Base-by-base conservation (phyloP, 2,113 vertebrate genomes). In the Trachemys scripta region DNA sequence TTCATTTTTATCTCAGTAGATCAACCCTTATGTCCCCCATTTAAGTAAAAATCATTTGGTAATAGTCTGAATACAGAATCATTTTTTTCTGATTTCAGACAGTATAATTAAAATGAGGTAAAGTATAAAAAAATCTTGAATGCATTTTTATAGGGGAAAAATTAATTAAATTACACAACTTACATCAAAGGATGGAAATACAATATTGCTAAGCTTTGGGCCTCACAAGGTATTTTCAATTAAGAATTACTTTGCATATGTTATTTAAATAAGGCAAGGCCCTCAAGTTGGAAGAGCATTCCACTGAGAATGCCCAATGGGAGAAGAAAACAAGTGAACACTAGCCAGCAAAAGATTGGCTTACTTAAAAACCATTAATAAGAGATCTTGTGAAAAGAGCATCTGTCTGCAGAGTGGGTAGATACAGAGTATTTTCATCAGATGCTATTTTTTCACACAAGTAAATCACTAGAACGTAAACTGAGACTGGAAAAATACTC, bases 401-500 rank as follows among this genome's bases (percentile, higher is more conserved):
- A 93, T 97, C 87, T 95, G 56, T 95, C 88, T 93, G 49, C 92
- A 95, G 80, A 96, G 22, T 79, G 69, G n/a, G 80, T 93, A 85
- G 94, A 93, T 88, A 85, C 25, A 5, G 95, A 95, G 49, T 88
- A 82, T 96, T 97, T 97, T 95, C 88, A 95, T 45, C 31, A 54
- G 89, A 87, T 53, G 25, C 92, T 9, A 11, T 86, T 85, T 38
- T 88, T 97, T 96, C 89, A 82, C 87, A 86, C 35, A 75, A 29
- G 4, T 80, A 95, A 87, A 96, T 96, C 92, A 81, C 69, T 91
- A 87, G 91, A 94, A 85, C 72, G 87, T 62, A 86, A 85, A 96
- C n/a, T 16, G 90, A 19, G 90, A 94, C 94, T 87, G 92, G 90
- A 92, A 97, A 97, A 95, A 79, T 72, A 87, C 5, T 94, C 49